These are phyloP conservation scores for Tenualosa thibaudeaui DNA, from an alignment of 2,797 vertebrate species.

Conservation along the genomic window DNA sequence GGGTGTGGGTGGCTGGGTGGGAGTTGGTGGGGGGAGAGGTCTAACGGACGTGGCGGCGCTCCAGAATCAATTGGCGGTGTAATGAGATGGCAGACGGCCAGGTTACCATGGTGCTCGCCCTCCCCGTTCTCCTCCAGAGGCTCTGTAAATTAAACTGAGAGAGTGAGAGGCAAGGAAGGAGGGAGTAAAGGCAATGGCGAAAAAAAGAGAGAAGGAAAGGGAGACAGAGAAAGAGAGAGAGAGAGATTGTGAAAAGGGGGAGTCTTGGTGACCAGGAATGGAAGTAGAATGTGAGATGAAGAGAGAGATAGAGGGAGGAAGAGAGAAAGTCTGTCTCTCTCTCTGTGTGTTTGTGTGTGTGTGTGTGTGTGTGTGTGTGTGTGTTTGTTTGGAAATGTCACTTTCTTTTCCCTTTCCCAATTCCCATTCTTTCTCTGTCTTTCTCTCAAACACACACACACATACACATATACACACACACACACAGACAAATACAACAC, in stretches of 20 bases:
- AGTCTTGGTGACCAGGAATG: slow-evolving; percentile 57
- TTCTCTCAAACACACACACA: background rate
- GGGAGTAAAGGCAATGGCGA: slow-evolving; percentile 51
- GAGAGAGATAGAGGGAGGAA: slow-evolving; percentile 46
- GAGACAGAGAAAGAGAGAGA: slow-evolving; percentile 48
- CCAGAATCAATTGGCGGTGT: slow-evolving; percentile 87
- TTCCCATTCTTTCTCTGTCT: slow-evolving; percentile 13
- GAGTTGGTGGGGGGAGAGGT: slow-evolving; percentile 37
- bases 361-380: slow-evolving; percentile 55
- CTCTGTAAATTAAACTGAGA: slow-evolving; percentile 82
- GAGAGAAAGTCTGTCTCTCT: slow-evolving; percentile 26
- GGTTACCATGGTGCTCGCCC: slow-evolving; percentile 83
- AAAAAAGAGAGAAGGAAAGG: slow-evolving; percentile 44
- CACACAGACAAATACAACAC: background rate
- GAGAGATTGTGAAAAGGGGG: slow-evolving; percentile 49
- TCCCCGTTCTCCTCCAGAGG: slow-evolving; percentile 75
- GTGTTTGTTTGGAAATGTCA: slow-evolving; percentile 49
- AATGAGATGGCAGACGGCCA: slow-evolving; percentile 85
- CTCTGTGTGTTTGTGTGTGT: slow-evolving; percentile 53
- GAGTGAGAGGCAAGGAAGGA: slow-evolving; percentile 63
- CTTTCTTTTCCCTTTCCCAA: slow-evolving; percentile 38
- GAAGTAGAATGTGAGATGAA: slow-evolving; percentile 53
- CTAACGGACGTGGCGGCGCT: slow-evolving; percentile 75
- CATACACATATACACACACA: slow-evolving; percentile 27
- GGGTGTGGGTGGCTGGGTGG: slow-evolving; percentile 38